Percentiles rank a stretch among this genome's conserved stretches.
Evolutionary conservation across 2,797 vertebrate species (phyloP).

Genomic region (Syndactyla subalaris): DNA sequence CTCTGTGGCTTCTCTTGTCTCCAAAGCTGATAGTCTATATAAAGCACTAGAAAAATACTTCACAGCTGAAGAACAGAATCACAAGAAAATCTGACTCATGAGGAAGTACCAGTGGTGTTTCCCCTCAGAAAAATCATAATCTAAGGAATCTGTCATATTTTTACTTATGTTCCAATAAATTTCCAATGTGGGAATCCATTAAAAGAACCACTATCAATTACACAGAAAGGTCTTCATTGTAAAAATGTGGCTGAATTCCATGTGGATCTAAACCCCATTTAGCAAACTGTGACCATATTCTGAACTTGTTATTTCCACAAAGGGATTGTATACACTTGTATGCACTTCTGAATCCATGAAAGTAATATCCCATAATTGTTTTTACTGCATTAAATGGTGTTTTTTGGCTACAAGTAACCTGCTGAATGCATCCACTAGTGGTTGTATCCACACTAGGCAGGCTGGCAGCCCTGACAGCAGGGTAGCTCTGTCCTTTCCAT

Average conservation of each 20-base stretch:
- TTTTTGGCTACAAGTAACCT: not conserved
- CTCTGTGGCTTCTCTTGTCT: not conserved
- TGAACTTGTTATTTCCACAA: not conserved
- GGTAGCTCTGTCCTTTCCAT: not conserved
- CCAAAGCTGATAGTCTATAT: not conserved
- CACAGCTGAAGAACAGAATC: not conserved
- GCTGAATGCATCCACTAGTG: not conserved
- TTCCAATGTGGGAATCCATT: not conserved
- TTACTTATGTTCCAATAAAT: not conserved
- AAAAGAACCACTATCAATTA: not conserved
- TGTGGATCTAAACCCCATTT: not conserved
- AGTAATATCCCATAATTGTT: not conserved
- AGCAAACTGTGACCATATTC: not conserved
- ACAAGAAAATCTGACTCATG: not conserved
- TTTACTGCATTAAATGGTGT: not conserved
- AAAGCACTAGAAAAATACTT: not conserved
- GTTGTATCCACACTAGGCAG: not conserved
- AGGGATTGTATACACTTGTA: rapidly evolving
- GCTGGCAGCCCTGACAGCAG: not conserved
- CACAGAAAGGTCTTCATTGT: not conserved
- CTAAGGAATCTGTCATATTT: not conserved
- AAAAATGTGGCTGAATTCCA: not conserved
- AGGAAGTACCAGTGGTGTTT: not conserved
- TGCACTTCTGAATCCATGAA: not conserved
- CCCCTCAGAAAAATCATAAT: not conserved